phyloP scores from a whole-genome alignment of 1,140 invertebrate species.

The Ganaspis sp. region DNA sequence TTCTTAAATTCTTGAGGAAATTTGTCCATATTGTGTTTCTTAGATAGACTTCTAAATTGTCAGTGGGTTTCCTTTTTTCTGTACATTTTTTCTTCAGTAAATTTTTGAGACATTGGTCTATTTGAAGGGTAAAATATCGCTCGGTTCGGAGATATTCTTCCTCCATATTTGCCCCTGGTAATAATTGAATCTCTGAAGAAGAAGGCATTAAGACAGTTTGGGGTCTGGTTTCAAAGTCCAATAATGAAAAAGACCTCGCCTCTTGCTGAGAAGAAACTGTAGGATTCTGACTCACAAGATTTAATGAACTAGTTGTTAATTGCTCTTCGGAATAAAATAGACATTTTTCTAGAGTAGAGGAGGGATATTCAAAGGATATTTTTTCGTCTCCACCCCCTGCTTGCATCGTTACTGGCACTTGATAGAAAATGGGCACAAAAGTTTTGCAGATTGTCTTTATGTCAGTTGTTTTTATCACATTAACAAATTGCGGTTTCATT shows the following conservation, averaged over 20 bases:
- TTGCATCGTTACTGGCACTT: neutral
- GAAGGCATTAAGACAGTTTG: neutral
- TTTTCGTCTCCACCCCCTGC: neutral
- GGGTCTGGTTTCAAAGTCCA: neutral
- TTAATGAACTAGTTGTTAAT: neutral
- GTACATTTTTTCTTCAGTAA: neutral
- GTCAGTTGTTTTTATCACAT: neutral
- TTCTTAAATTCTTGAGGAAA: neutral
- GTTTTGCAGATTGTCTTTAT: neutral
- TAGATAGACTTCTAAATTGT: neutral
- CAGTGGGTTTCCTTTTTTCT: neutral
- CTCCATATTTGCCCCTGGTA: neutral
- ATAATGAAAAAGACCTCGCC: neutral
- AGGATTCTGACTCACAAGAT: neutral
- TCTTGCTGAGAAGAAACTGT: neutral
- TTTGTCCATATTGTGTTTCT: neutral
- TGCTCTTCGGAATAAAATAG: neutral
- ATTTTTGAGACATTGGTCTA: neutral
- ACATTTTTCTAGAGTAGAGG: neutral
- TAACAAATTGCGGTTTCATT: neutral
- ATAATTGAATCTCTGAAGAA: conserved; percentile 14
- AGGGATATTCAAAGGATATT: neutral
- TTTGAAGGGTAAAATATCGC: neutral
- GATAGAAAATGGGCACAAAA: conserved; percentile 1
- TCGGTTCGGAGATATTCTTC: neutral